Evolutionary conservation across 2,888 invertebrate species (phyloP).

Genomic region (Drosophila conformis): DNA sequence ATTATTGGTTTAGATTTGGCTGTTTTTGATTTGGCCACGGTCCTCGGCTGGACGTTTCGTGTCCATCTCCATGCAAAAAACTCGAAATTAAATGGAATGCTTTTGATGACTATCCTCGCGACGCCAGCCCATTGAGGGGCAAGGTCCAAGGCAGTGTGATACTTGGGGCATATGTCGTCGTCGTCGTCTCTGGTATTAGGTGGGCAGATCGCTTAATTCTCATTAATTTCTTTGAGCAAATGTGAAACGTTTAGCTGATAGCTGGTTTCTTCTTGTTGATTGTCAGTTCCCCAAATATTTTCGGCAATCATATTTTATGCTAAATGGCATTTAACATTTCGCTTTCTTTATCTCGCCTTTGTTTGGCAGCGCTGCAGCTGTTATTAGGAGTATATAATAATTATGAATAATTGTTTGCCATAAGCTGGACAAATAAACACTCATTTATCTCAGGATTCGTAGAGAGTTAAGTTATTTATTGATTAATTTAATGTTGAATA

Average conservation of each 20-base stretch:
- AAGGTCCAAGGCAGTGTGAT: conserved; percentile 13
- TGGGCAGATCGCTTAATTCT: conserved; percentile 77
- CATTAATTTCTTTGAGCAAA: conserved; percentile 74
- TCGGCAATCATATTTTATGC: conserved; percentile 70
- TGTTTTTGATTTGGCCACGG: conserved; percentile 59
- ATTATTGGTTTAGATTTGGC: conserved; percentile 84
- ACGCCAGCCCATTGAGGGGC: neutral
- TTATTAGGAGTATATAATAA: neutral
- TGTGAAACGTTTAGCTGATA: conserved; percentile 83
- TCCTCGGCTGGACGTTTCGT: conserved; percentile 16
- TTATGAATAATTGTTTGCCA: neutral
- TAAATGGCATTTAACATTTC: conserved; percentile 47
- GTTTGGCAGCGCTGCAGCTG: conserved; percentile 10
- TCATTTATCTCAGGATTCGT: neutral
- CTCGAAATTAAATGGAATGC: conserved; percentile 78
- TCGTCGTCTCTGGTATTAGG: conserved; percentile 69
- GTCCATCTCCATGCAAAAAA: conserved; percentile 50
- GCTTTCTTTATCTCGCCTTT: conserved; percentile 1
- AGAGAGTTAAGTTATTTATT: neutral
- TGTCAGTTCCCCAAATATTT: conserved; percentile 43
- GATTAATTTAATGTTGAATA: neutral
- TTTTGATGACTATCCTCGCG: conserved; percentile 71
- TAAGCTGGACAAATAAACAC: neutral
- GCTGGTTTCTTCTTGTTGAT: conserved; percentile 59
- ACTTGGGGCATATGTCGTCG: conserved; percentile 30